Percentiles rank a stretch among this genome's conserved stretches.
Evolutionary conservation across 2,797 vertebrate species (phyloP).

Genomic region (Sebastes umbrosus): DNA sequence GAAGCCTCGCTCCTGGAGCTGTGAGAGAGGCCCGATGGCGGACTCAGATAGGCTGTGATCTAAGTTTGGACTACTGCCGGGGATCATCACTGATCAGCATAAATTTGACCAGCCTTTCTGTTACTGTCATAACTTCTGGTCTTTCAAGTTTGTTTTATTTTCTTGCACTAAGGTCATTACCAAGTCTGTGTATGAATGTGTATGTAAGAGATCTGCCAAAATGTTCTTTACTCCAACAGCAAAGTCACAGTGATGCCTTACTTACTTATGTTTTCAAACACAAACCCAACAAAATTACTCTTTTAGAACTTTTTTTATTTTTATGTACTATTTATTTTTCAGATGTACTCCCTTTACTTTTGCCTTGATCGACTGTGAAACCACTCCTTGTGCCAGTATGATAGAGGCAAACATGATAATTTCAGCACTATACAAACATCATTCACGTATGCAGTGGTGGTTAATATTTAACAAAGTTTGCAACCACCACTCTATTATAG

Average conservation of each 20-base stretch:
- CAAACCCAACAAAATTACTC: background rate
- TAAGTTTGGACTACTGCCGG: background rate
- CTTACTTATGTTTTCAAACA: constrained; percentile 32
- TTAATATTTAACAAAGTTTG: constrained; percentile 36
- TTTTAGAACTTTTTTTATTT: constrained; percentile 33
- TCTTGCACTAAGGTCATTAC: constrained; percentile 41
- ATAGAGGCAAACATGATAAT: constrained; percentile 17
- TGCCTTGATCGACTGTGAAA: constrained; percentile 50
- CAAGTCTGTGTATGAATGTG: constrained; percentile 25
- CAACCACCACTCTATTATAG: background rate
- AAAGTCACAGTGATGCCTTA: constrained; percentile 60
- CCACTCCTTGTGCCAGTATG: constrained; percentile 41
- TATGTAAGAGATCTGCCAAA: constrained; percentile 33
- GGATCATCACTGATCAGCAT: constrained; percentile 17
- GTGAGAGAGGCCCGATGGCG: constrained; percentile 61
- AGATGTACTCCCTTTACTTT: background rate
- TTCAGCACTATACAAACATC: constrained; percentile 36
- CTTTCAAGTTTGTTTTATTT: constrained; percentile 43
- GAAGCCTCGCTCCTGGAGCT: constrained; percentile 94
- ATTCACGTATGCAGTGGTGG: constrained; percentile 38
- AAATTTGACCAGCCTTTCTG: constrained; percentile 34
- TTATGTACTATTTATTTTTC: constrained; percentile 39
- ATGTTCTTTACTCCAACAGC: constrained; percentile 21
- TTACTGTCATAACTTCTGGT: constrained; percentile 13
- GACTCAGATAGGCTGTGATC: constrained; percentile 40